Conservation (phyloP, 2,888 invertebrate species). For the Morinoia aosen region DNA sequence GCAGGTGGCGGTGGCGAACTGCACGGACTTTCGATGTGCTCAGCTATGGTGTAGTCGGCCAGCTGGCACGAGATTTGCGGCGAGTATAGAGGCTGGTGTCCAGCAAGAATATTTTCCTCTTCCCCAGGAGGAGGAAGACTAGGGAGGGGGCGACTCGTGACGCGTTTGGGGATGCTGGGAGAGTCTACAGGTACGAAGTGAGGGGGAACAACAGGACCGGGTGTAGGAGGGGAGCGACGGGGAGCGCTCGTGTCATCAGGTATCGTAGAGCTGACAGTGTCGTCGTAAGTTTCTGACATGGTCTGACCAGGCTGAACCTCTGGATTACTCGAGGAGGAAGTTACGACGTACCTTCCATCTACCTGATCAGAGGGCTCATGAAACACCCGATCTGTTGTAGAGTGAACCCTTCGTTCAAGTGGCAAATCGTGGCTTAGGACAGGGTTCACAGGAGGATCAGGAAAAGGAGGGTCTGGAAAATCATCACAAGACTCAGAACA, state of each 20-base stretch:
- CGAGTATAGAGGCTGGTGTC: neutral
- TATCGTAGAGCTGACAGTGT: neutral
- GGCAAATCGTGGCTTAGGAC: neutral
- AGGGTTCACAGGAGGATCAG: constrained; percentile 23
- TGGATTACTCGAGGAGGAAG: neutral
- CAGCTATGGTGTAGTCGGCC: constrained; percentile 45
- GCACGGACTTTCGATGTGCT: neutral
- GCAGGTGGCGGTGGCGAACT: constrained; percentile 9
- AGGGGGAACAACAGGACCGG: constrained; percentile 8
- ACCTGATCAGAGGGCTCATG: neutral
- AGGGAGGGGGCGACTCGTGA: constrained; percentile 40
- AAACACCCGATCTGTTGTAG: neutral
- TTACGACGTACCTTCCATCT: neutral
- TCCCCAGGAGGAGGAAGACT: neutral
- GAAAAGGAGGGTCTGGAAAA: constrained; percentile 47
- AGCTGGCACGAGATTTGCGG: constrained; percentile 16
- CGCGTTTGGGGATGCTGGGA: constrained; percentile 42
- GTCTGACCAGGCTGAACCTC: neutral
- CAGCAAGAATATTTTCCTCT: neutral
- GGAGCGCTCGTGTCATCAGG: neutral
- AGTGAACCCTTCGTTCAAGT: neutral
- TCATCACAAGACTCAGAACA: constrained; percentile 41
- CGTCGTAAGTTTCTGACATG: neutral
- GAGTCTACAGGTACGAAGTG: constrained; percentile 36
- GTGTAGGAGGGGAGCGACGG: neutral